Base-by-base conservation (phyloP, 2,888 invertebrate species). In the Zele albiditarsus region DNA sequence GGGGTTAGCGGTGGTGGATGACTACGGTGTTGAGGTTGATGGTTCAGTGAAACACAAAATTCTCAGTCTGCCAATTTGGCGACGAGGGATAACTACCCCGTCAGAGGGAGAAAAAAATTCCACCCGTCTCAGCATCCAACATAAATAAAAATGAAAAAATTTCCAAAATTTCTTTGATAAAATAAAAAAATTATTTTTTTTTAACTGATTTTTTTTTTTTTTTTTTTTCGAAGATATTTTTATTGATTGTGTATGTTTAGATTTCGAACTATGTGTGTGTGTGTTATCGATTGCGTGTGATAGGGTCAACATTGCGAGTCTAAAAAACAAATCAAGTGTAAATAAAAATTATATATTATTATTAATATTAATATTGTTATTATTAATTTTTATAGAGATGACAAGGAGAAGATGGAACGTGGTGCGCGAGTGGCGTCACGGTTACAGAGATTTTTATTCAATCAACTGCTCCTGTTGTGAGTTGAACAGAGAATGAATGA, bases 361-460 rank as follows among this genome's bases (percentile, higher is more conserved):
- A 46, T 46, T n/a, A 12, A 46, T n/a, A n/a, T 46, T n/a, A 46
- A n/a, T 46, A 46, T 53, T 3, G 8, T 20, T 53, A 20, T 53
- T 53, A 20, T n/a, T 23, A n/a, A 62, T 62, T 62, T 62, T 62
- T 31, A 27, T 31, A 31, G 28, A 31, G 28, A 38, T 53, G 63
- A 38, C n/a, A 20, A n/a, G 20, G n/a, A 38, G n/a, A 33, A 63
- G 16, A 38, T 63, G 63, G 28, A 63, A 33, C 12, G 31, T 31
- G 33, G 33, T 63, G 63, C 63, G 38, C 63, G 63, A 63, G 16
- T 63, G 63, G 63, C 28, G 63, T 63, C 33, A 63, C 63, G 6
- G 63, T 33, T 63, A 63, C 20, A 63, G 33, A 38, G 63, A 63
- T 63, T 63, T 38, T 63, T 63, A 63, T 23, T 31, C n/a, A 5